Evolutionary conservation across 2,888 invertebrate genomes (phyloP), one percentile per base, ranked within the genome.

Genomic region (Lysandra bellargus): DNA sequence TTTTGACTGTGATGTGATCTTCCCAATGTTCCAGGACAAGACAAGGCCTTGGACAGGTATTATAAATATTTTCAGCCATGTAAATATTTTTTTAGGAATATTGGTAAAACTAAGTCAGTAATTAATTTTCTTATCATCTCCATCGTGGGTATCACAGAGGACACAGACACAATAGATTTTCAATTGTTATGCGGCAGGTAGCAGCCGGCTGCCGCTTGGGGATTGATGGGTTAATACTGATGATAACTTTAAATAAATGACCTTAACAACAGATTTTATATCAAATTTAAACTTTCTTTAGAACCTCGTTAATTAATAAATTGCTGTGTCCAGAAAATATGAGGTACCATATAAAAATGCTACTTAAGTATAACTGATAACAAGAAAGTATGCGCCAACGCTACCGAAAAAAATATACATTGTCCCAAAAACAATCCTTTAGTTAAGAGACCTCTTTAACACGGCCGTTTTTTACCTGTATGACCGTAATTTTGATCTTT

Each of bases 401-500:
- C 87, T 78, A 83, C 87, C 80, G 84, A 81, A 81, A 83, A 81
- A 85, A 87, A 81, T 84, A 82, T 83, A 82, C 82, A 80, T 80
- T 81, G 81, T 81, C 81, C 77, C 78, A 72, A 79, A 82, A 83
- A 83, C 79, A 83, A 84, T 83, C 61, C 78, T 40, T 80, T 80
- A 78, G 81, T 81, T 61, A 69, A 80, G 83, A 78, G 79, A 81
- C 83, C 89, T 88, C 85, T 86, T 84, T 49, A 89, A 92, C 87
- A 86, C 74, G 81, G 87, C 83, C 85, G 89, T 86, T 82, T 92
- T 86, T 84, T 86, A 88, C 85, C 85, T 86, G 89, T 89, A 88
- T 90, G 91, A 89, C 87, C 86, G 89, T 89, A 89, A 89, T 89
- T 88, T 87, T 89, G 88, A 86, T 87, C 88, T 87, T 89, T 88